Evolutionary conservation across 2,113 vertebrate genomes (phyloP).

Genomic region (Hylia prasina): DNA sequence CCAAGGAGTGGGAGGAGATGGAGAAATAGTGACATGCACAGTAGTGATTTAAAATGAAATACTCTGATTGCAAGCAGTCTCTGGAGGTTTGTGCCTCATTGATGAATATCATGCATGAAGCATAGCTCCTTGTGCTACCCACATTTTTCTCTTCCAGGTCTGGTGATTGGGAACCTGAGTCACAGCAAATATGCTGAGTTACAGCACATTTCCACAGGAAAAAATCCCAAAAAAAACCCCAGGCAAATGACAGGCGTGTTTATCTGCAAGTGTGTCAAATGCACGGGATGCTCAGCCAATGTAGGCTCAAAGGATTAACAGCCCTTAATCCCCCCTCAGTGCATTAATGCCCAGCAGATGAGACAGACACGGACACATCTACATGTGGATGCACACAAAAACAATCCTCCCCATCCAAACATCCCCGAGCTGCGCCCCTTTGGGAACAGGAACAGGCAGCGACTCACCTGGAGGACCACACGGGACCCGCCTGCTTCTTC

Average conservation of each 20-base stretch:
- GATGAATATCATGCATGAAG: not conserved
- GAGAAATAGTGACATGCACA: not conserved
- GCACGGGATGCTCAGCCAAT: not conserved
- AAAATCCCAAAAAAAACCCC: fast-evolving
- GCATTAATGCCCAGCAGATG: not conserved
- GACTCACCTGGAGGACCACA: conserved; percentile 78
- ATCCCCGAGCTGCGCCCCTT: not conserved
- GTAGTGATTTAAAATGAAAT: not conserved
- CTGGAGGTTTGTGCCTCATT: conserved; percentile 31
- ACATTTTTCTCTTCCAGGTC: not conserved
- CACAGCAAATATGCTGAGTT: not conserved
- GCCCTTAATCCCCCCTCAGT: not conserved
- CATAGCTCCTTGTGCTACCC: not conserved
- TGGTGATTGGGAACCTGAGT: not conserved
- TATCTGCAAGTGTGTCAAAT: not conserved
- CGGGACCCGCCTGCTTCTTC: conserved; percentile 69
- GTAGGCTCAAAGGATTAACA: not conserved
- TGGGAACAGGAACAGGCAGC: not conserved
- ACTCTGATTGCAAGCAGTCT: not conserved
- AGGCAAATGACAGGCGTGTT: not conserved
- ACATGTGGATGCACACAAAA: not conserved
- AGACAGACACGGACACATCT: not conserved
- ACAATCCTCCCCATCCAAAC: not conserved
- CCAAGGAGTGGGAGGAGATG: not conserved
- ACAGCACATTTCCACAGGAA: not conserved